Base-by-base conservation (phyloP, 2,797 vertebrate genomes). In the Micrastur ruficollis region DNA sequence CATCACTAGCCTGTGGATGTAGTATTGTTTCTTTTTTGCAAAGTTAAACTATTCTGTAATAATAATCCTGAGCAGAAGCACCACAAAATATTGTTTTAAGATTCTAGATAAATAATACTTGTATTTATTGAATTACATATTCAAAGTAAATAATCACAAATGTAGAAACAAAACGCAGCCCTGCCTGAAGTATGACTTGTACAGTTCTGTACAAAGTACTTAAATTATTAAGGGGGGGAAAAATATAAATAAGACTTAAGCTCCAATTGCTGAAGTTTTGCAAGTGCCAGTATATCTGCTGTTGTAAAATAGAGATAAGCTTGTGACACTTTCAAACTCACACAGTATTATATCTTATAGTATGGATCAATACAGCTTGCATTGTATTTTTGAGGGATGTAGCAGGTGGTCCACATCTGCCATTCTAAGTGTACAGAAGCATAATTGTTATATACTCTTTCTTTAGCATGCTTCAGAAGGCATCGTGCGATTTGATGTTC, bases 401-500 rank as follows among this genome's bases (percentile, higher is more conserved):
- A 26, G 19, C 44, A 26, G 22, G 12, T 86, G 31, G 8, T 65
- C 21, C 8, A 12, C 26, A 5, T 40, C 32, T 82, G 49, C 22
- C 2, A 1, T 17, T 53, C 0, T 26, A 70, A 70, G 46, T 62
- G 50, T 40, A 52, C 36, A 81, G 34, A 80, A 86, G 9, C 8
- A 3, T 95, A 93, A 89, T 42, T 49, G 8, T 87, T 67, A 10
- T 10, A 2, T 62, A 1, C 19, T 88, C 8, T 74, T 73, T n/a
- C 74, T 83, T 89, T 40, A 99, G 99, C 99, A 99, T 73, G 99
- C 99, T 67, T 99, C 99, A 56, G 99, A 99, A 97, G 99, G 99
- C 89, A 99, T 99, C 25, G 98, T 99, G 5, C 98, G 98, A 79
- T 99, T 99, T 91, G 99, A 99, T 86, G 99, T 99, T 81, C 98